phyloP scores from a whole-genome alignment of 2,797 vertebrate genomes.

The Uromys caudimaculatus region DNA sequence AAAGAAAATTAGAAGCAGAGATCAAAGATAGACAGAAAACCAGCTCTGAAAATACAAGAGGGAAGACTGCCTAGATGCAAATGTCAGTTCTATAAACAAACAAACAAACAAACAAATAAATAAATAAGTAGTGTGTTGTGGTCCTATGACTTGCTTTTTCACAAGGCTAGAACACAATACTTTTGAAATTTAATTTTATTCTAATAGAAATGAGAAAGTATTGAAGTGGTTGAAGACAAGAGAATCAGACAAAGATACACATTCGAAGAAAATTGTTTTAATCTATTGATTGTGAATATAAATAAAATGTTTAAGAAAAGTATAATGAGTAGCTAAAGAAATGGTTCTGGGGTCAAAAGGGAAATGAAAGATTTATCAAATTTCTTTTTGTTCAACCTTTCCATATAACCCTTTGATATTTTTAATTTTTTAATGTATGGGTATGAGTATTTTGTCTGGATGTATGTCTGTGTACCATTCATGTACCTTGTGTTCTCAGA shows the following conservation, averaged over 20 bases:
- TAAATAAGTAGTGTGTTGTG: background rate
- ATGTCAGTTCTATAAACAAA: background rate
- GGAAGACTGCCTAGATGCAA: background rate
- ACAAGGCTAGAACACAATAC: background rate
- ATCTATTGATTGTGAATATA: slow-evolving; percentile 28
- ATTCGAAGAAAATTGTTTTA: background rate
- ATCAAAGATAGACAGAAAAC: background rate
- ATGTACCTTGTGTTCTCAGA: background rate
- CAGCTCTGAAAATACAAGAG: background rate
- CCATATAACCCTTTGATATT: background rate
- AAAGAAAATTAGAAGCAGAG: background rate
- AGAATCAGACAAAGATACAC: background rate
- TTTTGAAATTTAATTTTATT: slow-evolving; percentile 28
- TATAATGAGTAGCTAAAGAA: background rate
- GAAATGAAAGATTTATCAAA: background rate
- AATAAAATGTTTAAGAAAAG: background rate
- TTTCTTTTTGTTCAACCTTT: background rate
- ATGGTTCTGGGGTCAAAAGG: background rate
- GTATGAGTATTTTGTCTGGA: background rate
- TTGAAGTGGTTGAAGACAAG: background rate
- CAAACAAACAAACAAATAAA: background rate
- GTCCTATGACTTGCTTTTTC: background rate
- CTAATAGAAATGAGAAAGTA: slow-evolving; percentile 3
- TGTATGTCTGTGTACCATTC: background rate
- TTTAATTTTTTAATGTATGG: background rate